phyloP scores from a whole-genome alignment of 2,888 invertebrate genomes.

The Elgonia sp. region DNA sequence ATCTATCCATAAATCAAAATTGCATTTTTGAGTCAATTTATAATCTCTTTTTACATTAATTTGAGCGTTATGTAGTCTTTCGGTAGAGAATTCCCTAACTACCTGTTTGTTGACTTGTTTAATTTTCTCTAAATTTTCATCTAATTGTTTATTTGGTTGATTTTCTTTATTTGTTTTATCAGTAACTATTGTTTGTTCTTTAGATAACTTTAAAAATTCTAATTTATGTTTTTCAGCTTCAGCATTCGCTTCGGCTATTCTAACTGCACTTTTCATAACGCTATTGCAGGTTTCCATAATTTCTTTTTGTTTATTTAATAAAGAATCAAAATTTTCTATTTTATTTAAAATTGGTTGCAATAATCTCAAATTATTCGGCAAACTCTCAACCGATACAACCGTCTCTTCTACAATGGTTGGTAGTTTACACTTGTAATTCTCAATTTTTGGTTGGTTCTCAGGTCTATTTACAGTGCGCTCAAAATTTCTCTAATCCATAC shows the following conservation, averaged over 20 bases:
- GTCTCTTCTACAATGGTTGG: too few relatives aligned
- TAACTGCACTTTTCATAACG: background rate
- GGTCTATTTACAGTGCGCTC: too few relatives aligned
- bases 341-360: too few relatives aligned
- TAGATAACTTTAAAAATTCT: background rate
- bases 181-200: background rate
- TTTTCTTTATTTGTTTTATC: background rate
- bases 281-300: background rate
- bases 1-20: slow-evolving; percentile 73
- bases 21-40: slow-evolving; percentile 65
- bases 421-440: too few relatives aligned
- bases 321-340: background rate
- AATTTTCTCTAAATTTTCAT: background rate
- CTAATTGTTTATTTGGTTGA: background rate
- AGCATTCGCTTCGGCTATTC: background rate
- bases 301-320: background rate
- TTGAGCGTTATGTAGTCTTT: slow-evolving; percentile 1
- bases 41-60: slow-evolving; percentile 71
- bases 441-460: too few relatives aligned
- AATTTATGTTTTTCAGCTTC: slow-evolving; percentile 8
- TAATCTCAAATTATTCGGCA: too few relatives aligned
- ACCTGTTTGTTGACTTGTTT: too few relatives aligned
- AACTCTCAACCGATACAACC: too few relatives aligned
- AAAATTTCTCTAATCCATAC: too few relatives aligned
- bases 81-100: too few relatives aligned